Percentiles rank a stretch among this genome's conserved stretches.
These are phyloP conservation scores for Limanda limanda DNA, from an alignment of 2,113 vertebrate species.

Conservation along the genomic window DNA sequence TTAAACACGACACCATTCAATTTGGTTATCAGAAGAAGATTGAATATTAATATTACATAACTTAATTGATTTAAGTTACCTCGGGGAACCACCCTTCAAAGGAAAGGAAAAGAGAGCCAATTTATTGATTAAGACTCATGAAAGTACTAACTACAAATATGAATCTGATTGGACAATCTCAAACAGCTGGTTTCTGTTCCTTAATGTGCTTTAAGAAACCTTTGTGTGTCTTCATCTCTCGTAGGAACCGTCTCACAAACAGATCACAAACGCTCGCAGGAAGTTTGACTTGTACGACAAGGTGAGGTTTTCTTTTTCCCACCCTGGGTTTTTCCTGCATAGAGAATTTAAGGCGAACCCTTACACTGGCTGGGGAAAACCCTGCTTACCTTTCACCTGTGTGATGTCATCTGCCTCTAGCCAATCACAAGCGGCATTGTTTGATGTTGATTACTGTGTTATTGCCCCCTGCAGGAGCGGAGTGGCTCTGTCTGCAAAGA, in stretches of 20 bases:
- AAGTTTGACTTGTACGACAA: constrained; percentile 76
- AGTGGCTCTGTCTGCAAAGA: constrained; percentile 67
- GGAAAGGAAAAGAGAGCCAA: too few species aligned
- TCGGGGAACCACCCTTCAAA: too few species aligned
- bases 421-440: neutral
- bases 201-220: neutral
- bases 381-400: neutral
- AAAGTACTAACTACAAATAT: too few species aligned
- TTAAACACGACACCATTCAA: too few species aligned
- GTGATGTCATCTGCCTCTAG: neutral
- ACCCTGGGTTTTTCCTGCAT: too few species aligned
- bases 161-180: neutral
- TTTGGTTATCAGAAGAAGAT: too few species aligned
- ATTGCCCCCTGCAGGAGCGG: constrained; percentile 60
- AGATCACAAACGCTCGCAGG: constrained; percentile 67
- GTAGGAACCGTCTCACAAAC: constrained; percentile 75
- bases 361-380: too few species aligned
- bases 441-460: neutral
- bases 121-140: too few species aligned
- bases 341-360: too few species aligned
- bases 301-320: constrained; percentile 54
- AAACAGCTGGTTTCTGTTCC: neutral
- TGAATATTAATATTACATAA: too few species aligned
- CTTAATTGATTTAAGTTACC: too few species aligned
- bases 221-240: neutral